Base-by-base conservation (phyloP, 2,888 invertebrate genomes). In the Cheilosia variabilis region DNA sequence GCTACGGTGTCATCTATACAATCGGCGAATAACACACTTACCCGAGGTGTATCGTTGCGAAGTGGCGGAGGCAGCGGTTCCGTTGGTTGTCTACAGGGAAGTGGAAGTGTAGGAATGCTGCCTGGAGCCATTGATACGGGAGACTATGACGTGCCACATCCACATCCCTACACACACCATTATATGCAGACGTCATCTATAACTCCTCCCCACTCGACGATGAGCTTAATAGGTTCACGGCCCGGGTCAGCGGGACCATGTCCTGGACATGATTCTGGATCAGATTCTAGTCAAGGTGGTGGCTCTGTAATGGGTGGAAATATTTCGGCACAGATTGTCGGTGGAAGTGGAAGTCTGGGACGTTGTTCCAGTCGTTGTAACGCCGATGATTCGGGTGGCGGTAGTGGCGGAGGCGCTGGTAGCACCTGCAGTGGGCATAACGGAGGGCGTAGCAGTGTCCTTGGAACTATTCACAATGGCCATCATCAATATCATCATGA, bases 151-250 rank as follows among this genome's bases (percentile, higher is more conserved):
- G 92, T 93, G 63, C 92, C 92, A 50, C 92, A 92, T 90, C 93
- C 92, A 86, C 92, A 92, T 90, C 92, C 92, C 24, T 92, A 93
- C 88, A 92, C 92, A 65, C 92, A 92, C 89, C 92, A 92, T 88
- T 92, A 92, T 87, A 92, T 92, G 92, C 92, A 92, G 88, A 92
- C 92, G 55, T 90, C 92, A 65, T 92, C 92, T 62, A 91, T 92
- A 88, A 92, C 92, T 69, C 92, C 92, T 79, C 92, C 92, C 68
- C 92, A 92, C 88, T 90, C 92, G 55, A 91, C 92, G 47, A 89
- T 92, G 87, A 92, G 91, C 89, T 89, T 90, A 88, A 90, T 90
- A 81, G 89, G 90, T 81, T 90, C 90, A 69, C 89, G 92, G 53
- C 92, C 92, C 9, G 92, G 92, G 58, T 92, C 92, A 76, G 92